phyloP scores from a whole-genome alignment of 2,113 vertebrate genomes.

The Ginglymostoma cirratum region DNA sequence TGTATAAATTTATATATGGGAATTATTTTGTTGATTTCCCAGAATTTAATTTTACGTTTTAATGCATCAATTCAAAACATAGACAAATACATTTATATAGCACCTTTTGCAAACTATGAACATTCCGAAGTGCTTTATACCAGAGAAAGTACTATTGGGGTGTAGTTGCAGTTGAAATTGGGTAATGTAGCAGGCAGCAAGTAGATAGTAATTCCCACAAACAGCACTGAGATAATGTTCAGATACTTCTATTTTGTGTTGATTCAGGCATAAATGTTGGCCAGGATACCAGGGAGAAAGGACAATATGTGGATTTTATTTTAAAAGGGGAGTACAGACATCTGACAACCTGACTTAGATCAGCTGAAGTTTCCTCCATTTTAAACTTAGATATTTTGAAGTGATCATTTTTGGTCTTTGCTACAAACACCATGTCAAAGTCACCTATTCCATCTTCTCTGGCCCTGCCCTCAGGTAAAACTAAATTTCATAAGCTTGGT shows the following conservation, averaged over 20 bases:
- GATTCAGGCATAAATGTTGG: background rate
- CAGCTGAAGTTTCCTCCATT: background rate
- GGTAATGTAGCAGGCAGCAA: background rate
- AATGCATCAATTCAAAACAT: background rate
- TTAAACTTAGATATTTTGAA: background rate
- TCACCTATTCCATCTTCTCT: background rate
- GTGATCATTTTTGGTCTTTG: background rate
- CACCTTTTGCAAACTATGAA: background rate
- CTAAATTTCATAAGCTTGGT: background rate
- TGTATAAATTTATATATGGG: background rate
- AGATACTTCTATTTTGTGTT: background rate
- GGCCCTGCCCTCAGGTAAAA: background rate
- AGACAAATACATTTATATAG: background rate
- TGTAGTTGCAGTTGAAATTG: background rate
- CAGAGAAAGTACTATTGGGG: background rate
- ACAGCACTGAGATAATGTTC: background rate
- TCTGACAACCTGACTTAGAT: background rate
- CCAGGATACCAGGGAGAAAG: background rate
- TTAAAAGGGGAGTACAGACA: background rate
- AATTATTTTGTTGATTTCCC: background rate
- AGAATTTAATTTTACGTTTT: background rate
- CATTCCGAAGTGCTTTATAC: background rate
- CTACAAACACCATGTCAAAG: background rate
- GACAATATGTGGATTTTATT: background rate
- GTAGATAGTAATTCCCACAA: background rate